Percentiles rank a stretch among this genome's conserved stretches.
Evolutionary conservation across 2,113 vertebrate species (phyloP).

Genomic region (Chrysemys picta): DNA sequence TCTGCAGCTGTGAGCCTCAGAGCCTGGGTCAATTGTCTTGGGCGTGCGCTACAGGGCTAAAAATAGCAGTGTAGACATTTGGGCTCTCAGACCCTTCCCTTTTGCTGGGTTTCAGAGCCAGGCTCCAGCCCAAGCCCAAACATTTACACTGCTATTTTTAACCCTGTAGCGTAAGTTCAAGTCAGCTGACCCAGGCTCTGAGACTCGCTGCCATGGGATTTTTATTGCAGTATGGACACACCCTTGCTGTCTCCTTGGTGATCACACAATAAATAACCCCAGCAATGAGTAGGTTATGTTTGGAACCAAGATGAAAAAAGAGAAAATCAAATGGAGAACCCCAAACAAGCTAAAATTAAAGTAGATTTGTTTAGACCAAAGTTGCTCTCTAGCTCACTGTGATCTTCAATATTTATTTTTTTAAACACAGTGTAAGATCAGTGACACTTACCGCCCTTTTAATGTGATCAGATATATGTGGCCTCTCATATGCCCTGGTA

Average conservation of each 20-base stretch:
- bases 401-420: neutral
- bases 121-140: neutral
- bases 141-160: neutral
- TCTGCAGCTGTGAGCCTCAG: neutral
- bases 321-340: neutral
- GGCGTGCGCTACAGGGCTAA: neutral
- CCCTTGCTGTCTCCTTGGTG: neutral
- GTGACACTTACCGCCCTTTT: neutral
- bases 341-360: neutral
- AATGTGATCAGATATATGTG: neutral
- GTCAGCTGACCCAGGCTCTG: neutral
- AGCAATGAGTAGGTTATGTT: neutral
- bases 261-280: neutral
- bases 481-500: neutral
- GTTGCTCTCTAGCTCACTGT: neutral
- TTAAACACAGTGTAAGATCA: neutral
- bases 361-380: neutral
- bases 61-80: neutral
- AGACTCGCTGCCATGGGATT: neutral
- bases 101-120: neutral
- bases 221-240: neutral
- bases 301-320: neutral
- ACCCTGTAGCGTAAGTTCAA: neutral
- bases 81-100: neutral
- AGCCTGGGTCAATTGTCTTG: neutral